Evolutionary conservation across 2,113 vertebrate genomes (phyloP), one percentile per base, ranked within the genome.

Genomic region (Amazona vittata): DNA sequence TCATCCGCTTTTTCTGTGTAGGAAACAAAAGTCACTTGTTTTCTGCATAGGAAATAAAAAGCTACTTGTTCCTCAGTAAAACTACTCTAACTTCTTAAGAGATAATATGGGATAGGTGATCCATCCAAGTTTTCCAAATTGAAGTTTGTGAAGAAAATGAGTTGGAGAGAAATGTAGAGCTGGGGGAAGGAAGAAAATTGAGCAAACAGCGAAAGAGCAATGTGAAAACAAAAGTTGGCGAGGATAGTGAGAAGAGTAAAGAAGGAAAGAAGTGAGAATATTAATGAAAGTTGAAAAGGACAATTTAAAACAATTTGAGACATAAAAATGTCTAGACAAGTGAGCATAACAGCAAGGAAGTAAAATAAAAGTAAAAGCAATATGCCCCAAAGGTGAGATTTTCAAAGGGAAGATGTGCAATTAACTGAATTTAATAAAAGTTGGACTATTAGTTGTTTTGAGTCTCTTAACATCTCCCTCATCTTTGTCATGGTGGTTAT

Each of bases 371-470:
- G 3, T 75, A 75, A 80, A 90, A 73, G 35, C 11, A 43, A 8
- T 44, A n/a, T 92, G 77, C 39, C 77, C 31, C 55, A 93, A 79
- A 96, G 90, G 69, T 81, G 77, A 95, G 41, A 73, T 84, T 93
- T 93, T 96, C 77, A 94, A 93, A 95, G 77, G 25, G 41, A 84
- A 71, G 39, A 16, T 49, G 15, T 67, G 17, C 71, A 86, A 43
- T 92, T 90, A 91, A 43, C 7, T 41, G 46, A 11, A 76, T 4
- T 90, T 86, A 93, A 84, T 86, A 65, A 49, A 74, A 57, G 7
- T 57, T 79, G 39, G 24, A 49, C 31, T 86, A 11, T 33, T 68
- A 78, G 44, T 5, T 83, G 9, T 77, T 92, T 86, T 78, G 29
- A 60, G 43, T 63, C 49, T 92, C 75, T 88, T 79, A 65, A 43